Conservation (phyloP, 2,888 invertebrate species). For the Steromphala cineraria region DNA sequence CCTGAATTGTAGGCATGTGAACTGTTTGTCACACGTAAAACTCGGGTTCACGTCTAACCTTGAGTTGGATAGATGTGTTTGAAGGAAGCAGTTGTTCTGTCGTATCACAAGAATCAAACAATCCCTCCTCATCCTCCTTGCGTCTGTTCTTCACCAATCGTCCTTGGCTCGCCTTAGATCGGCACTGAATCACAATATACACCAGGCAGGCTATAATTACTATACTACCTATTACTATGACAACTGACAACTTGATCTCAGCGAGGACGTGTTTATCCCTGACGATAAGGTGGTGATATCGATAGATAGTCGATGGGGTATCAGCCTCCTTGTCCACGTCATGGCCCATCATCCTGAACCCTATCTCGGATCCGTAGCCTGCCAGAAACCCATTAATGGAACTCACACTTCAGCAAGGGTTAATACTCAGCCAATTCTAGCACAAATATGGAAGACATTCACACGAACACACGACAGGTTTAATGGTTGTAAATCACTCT, state of each 20-base stretch:
- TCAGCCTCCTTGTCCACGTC: neutral
- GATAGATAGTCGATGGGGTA: neutral
- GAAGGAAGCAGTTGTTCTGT: slow-evolving; percentile 39
- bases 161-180: slow-evolving; percentile 24
- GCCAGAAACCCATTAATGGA: too few relatives aligned
- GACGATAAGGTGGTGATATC: slow-evolving; percentile 39
- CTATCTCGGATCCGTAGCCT: too few relatives aligned
- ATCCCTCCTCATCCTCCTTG: slow-evolving; percentile 32
- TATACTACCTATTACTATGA: slow-evolving; percentile 42
- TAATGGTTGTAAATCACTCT: too few relatives aligned
- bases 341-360: neutral
- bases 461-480: too few relatives aligned
- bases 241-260: slow-evolving; percentile 47
- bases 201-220: slow-evolving; percentile 43
- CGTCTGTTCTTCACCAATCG: slow-evolving; percentile 15
- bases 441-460: too few relatives aligned
- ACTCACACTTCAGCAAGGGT: too few relatives aligned
- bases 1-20: too few relatives aligned
- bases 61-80: slow-evolving; percentile 36
- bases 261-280: slow-evolving; percentile 44
- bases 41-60: slow-evolving; percentile 40
- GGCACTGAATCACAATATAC: slow-evolving; percentile 47
- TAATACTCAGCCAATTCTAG: too few relatives aligned
- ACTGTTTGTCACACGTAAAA: slow-evolving; percentile 34
- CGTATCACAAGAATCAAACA: slow-evolving; percentile 41